Evolutionary conservation across 1,140 invertebrate species (phyloP).

Genomic region (Euura saliciscinereae): DNA sequence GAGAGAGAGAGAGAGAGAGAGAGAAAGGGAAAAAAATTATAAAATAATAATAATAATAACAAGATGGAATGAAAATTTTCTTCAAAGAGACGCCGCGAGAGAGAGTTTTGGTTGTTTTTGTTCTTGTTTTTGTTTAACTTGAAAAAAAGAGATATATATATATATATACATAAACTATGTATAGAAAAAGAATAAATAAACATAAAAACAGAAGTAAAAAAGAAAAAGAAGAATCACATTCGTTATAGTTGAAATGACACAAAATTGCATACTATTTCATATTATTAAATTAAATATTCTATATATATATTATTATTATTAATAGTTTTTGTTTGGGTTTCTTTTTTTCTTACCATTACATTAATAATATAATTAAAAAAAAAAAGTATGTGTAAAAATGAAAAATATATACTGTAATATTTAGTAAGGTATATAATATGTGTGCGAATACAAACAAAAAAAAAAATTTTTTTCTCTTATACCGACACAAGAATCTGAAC

Average conservation of each 20-base stretch:
- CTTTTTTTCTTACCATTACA: constrained; percentile 54
- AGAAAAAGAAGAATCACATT: constrained; percentile 42
- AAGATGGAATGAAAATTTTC: no score
- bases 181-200: constrained; percentile 25
- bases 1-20: no score
- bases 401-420: constrained; percentile 41
- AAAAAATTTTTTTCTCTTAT: constrained; percentile 24
- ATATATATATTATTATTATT: no score
- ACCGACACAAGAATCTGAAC: constrained; percentile 32
- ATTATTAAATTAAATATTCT: no score
- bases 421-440: constrained; percentile 36
- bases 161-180: constrained; percentile 18
- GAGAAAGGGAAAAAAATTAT: no score
- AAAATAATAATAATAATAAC: constrained; percentile 18
- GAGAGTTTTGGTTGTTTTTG: no score
- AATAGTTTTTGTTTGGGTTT: no score
- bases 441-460: no score
- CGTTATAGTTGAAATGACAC: no score
- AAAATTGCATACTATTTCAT: constrained; percentile 35
- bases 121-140: constrained; percentile 32
- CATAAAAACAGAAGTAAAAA: constrained; percentile 24
- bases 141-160: neutral
- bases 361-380: constrained; percentile 42
- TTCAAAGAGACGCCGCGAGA: constrained; percentile 12
- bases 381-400: constrained; percentile 30